phyloP scores from a whole-genome alignment of 2,888 invertebrate genomes.

The Andricus curvator region DNA sequence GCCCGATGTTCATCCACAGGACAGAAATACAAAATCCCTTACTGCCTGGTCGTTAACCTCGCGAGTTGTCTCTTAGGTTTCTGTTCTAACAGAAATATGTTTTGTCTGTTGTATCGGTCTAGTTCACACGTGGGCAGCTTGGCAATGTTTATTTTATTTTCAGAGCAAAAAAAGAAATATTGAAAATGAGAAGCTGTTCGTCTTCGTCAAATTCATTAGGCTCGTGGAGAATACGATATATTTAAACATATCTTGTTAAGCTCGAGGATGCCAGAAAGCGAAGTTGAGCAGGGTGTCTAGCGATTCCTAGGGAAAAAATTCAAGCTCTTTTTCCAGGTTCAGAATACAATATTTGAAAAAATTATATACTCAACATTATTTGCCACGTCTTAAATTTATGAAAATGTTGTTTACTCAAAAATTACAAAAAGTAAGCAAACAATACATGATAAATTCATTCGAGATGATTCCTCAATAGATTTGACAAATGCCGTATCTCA shows the following conservation, averaged over 20 bases:
- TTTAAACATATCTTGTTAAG: not conserved
- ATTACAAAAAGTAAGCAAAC: no score
- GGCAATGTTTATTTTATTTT: slow-evolving; percentile 8
- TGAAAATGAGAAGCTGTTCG: not conserved
- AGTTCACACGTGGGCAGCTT: slow-evolving; percentile 11
- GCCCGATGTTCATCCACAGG: not conserved
- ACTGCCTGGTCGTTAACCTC: slow-evolving; percentile 29
- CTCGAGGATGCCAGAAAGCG: not conserved
- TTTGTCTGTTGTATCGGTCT: slow-evolving; percentile 32
- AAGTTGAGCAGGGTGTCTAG: not conserved
- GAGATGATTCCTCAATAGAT: no score
- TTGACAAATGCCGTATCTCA: no score
- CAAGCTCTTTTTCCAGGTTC: no score
- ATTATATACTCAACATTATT: no score
- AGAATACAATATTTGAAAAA: no score
- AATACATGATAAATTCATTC: no score
- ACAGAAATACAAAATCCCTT: slow-evolving; percentile 35
- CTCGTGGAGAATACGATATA: not conserved
- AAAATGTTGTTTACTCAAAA: no score
- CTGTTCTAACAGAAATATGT: slow-evolving; percentile 6
- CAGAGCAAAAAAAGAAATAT: not conserved
- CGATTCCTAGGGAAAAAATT: no score
- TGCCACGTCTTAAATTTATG: no score
- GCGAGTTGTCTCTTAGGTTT: slow-evolving; percentile 27
- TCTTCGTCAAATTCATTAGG: not conserved